Evolutionary conservation across 2,113 vertebrate genomes (phyloP), one percentile per base, ranked within the genome.

Genomic region (Pterocles gutturalis): DNA sequence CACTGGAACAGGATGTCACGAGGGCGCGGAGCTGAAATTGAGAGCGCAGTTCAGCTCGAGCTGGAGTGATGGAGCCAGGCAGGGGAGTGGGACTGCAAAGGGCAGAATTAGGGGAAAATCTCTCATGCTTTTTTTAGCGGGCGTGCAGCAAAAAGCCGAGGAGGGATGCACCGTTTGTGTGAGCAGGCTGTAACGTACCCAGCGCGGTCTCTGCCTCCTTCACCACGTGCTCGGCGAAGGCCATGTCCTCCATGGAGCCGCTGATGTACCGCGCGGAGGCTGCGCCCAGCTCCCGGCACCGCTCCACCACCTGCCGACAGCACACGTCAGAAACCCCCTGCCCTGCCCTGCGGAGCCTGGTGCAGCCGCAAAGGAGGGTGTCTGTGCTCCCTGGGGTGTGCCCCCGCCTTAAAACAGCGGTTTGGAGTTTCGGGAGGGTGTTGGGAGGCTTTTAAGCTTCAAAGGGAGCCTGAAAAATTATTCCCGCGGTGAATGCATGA

Each of bases 171-270:
- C 2, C 1, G 17, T 76, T 24, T 14, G 0, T 28, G 31, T 0
- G 36, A 5, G 69, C 36, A 1, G 75, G 66, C 9, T 60, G 76
- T 20, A 16, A 89, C 97, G 13, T 92, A 98, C 98, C 98, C 96
- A 98, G 90, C 24, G 78, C 48, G 45, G 80, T 69, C 82, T 95
- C 90, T n/a, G 98, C 98, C 96, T 97, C 88, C 87, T 93, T 94
- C 79, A 98, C 97, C 79, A 98, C 97, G 14, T 53, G 90, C 92
- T 98, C 79, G 11, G 98, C 97, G 8, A 98, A 98, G 43, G 87
- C 84, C 87, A 84, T 95, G 93, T 98, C 96, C 95, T 98, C 98
- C 98, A 98, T 98, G 89, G 95, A 95, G 93, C 98, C 98, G 4
- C 96, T 96, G 48, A 98, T 11, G 41, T 97, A 98, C 28, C 77